Evolutionary conservation across 2,888 invertebrate genomes (phyloP), one percentile per base, ranked within the genome.

Genomic region (Leptopilina syphax): DNA sequence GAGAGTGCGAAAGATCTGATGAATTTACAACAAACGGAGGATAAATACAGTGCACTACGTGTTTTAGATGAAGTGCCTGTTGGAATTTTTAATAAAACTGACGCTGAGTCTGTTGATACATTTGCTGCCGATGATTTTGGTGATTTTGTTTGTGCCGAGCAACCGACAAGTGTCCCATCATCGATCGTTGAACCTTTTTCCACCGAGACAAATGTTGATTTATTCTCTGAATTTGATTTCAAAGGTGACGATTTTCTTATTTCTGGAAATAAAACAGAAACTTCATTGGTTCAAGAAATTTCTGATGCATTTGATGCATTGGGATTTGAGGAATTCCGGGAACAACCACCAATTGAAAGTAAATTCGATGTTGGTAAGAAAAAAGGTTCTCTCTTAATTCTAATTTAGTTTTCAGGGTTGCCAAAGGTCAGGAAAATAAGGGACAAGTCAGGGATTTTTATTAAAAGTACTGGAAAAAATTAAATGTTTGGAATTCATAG

Each of bases 1-100:
- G 85, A 84, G 80, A 76, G 76, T 80, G 77, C 83, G 24, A 86
- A 87, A 80, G 92, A 92, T 83, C 86, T 92, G 77, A 91, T 92
- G 92, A 91, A 85, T 82, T 84, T 91, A 60, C 91, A 90, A 79
- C 86, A 88, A 68, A 83, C 87, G 5, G 92, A 92, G 83, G 93
- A 93, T 82, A 92, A 92, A 81, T 93, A 93, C 82, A 92, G 93
- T 84, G 93, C 93, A 60, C 87, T 93, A 76, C 90, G 93, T 85
- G 89, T 89, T 83, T 86, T 93, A 80, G 89, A 89, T 60, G 88
- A 91, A 79, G 90, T 89, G 80, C 83, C 86, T 60, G 7, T 66
- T 79, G 44, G 76, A 41, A 57, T 60, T 73, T 76, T 73, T 44
- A 77, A 79, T 70, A 76, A 81, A 76, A 66, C 73, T 79, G 83